Conservation (phyloP, 2,797 vertebrate genomes). For the Betta splendens region DNA sequence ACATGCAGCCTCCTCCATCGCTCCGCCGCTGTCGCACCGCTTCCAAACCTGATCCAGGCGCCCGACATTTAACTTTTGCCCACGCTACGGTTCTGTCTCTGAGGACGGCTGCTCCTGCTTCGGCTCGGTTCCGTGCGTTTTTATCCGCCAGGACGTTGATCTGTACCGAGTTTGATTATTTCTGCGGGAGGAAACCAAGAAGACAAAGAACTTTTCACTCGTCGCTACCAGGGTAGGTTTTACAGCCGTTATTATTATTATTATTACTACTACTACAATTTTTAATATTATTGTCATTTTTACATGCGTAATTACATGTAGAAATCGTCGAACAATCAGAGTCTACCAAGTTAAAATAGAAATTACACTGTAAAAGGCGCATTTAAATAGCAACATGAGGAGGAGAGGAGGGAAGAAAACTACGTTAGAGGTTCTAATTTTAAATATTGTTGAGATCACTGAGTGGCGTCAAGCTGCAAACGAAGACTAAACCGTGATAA, state of each 20-base stretch:
- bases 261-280: constrained; percentile 9
- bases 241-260: neutral
- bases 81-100: constrained; percentile 34
- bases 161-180: constrained; percentile 55
- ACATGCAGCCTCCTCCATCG: constrained; percentile 72
- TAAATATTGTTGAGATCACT: neutral
- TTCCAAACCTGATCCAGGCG: constrained; percentile 51
- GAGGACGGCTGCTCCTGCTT: constrained; percentile 32
- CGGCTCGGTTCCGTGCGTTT: constrained; percentile 27
- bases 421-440: neutral
- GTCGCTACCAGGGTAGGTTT: constrained; percentile 58
- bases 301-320: neutral
- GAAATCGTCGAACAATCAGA: neutral
- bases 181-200: constrained; percentile 63
- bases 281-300: constrained; percentile 17
- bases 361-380: neutral
- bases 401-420: neutral
- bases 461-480: neutral
- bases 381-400: neutral
- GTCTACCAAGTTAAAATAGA: too few relatives aligned
- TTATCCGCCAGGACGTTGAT: constrained; percentile 55
- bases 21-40: constrained; percentile 62
- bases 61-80: constrained; percentile 57
- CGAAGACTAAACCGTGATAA: neutral
- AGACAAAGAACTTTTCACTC: constrained; percentile 69